A percentile compares a stretch with the other conserved stretches of the same genome.
Evolutionary conservation across 1,140 invertebrate genomes (phyloP).

Genomic region (Daktulosphaira vitifoliae): DNA sequence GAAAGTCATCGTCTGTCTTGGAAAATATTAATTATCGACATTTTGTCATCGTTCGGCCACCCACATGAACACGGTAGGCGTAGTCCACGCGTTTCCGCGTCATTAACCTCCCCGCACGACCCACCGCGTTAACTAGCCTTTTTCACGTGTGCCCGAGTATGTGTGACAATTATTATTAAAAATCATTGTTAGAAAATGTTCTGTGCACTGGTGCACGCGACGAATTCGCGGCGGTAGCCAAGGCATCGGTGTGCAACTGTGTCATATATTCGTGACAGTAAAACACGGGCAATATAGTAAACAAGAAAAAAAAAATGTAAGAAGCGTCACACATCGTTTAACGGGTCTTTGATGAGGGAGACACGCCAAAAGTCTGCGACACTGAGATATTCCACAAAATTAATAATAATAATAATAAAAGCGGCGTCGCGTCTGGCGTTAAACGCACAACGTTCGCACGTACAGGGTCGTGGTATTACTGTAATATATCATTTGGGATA

Average conservation of each 20-base stretch:
- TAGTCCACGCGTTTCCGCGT: not conserved
- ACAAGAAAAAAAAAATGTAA: not conserved
- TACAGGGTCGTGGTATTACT: too few relatives aligned
- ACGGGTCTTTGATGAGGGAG: conserved; percentile 28
- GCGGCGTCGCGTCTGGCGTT: too few relatives aligned
- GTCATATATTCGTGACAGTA: too few relatives aligned
- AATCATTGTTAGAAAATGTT: too few relatives aligned
- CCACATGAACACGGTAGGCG: not conserved
- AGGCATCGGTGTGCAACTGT: too few relatives aligned
- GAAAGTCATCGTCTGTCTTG: too few relatives aligned
- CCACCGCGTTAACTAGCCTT: not conserved
- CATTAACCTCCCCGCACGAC: conserved; percentile 1
- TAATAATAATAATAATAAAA: too few relatives aligned
- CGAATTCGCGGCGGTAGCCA: not conserved
- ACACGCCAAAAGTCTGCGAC: not conserved
- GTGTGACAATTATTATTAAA: conserved; percentile 2
- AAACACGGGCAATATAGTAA: too few relatives aligned
- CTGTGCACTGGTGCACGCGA: not conserved
- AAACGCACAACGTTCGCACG: too few relatives aligned
- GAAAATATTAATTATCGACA: too few relatives aligned
- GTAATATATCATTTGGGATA: too few relatives aligned
- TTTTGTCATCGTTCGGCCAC: not conserved
- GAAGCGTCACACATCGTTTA: conserved; percentile 31
- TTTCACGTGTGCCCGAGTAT: conserved; percentile 12
- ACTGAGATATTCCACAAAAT: too few relatives aligned